phyloP scores from a whole-genome alignment of 2,113 vertebrate genomes.

The Alces alces region DNA sequence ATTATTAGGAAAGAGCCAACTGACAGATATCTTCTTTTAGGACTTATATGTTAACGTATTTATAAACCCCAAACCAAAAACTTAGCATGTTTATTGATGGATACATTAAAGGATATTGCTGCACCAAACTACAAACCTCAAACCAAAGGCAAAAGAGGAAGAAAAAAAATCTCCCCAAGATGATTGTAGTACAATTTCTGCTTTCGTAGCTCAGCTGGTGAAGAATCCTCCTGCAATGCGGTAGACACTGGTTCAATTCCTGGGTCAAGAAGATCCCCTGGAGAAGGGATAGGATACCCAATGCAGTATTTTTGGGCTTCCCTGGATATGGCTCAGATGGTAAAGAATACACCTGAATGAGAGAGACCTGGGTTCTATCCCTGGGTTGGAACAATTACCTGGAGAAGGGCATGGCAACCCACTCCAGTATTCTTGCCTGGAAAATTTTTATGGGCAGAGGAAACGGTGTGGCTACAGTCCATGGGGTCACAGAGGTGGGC shows the following conservation, averaged over 20 bases:
- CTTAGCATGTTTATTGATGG: background rate
- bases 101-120: background rate
- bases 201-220: background rate
- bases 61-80: background rate
- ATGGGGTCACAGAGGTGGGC: background rate
- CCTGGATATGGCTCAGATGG: background rate
- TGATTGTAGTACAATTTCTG: background rate
- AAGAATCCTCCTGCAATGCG: background rate
- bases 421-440: background rate
- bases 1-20: background rate
- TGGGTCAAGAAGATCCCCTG: background rate
- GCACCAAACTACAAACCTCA: background rate
- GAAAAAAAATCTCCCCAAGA: background rate
- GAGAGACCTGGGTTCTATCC: background rate
- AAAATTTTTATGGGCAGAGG: background rate
- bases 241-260: background rate
- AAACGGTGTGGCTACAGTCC: background rate
- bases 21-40: background rate
- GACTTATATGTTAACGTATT: background rate
- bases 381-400: background rate
- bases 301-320: background rate
- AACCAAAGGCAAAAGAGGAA: background rate
- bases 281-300: background rate
- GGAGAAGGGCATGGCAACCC: background rate
- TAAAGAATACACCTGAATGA: background rate